Evolutionary conservation across 2,888 invertebrate genomes (phyloP).

Genomic region (Diaperis boleti): DNA sequence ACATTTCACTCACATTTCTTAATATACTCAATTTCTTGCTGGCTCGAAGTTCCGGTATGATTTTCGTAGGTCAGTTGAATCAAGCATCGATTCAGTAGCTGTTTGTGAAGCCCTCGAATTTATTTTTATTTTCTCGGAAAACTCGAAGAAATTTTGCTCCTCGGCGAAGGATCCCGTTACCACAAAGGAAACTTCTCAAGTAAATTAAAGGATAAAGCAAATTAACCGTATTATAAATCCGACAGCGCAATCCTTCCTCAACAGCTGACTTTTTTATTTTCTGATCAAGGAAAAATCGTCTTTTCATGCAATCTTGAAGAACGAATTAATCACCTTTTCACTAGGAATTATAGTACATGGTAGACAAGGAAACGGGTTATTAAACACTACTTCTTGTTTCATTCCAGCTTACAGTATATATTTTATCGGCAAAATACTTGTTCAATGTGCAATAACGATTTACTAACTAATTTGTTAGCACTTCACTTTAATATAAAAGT

Average conservation of each 20-base stretch:
- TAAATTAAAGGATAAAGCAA: conserved; percentile 31
- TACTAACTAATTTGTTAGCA: too few species aligned
- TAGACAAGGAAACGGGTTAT: too few species aligned
- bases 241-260: conserved; percentile 13
- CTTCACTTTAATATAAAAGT: too few species aligned
- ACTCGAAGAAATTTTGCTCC: conserved; percentile 21
- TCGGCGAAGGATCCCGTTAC: conserved; percentile 30
- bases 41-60: conserved; percentile 35
- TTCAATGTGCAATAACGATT: too few species aligned
- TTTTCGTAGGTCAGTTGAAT: conserved; percentile 36
- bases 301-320: background rate
- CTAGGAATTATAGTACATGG: background rate
- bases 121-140: conserved; percentile 33
- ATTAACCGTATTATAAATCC: conserved; percentile 33
- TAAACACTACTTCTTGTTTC: too few species aligned
- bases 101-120: conserved; percentile 27
- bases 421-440: too few species aligned
- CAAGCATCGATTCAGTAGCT: conserved; percentile 33
- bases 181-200: conserved; percentile 26
- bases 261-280: conserved; percentile 16
- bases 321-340: background rate
- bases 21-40: conserved; percentile 38
- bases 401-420: too few species aligned
- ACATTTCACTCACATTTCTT: conserved; percentile 29
- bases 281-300: background rate